Evolutionary conservation across 2,113 vertebrate species (phyloP), one percentile per base, ranked within the genome.

Genomic region (Aepyceros melampus): DNA sequence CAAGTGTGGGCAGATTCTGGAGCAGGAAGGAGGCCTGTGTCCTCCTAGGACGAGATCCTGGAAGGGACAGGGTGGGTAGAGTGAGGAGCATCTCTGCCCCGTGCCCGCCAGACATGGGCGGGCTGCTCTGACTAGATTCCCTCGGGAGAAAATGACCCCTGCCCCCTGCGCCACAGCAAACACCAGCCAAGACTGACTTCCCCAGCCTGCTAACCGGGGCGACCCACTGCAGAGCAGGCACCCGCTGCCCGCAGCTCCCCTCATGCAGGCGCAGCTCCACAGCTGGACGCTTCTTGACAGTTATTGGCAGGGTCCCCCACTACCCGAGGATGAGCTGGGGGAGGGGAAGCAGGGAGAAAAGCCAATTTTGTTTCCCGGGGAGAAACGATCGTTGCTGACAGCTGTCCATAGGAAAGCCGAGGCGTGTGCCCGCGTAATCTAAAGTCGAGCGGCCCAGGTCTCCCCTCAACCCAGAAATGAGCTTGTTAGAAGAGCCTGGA

Each of bases 401-500:
- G 99, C 99, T 99, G 99, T 99, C 98, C 98, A 51, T 99, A 99
- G 99, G 99, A 99, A 98, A 98, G 95, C 97, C 1, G 91, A 96
- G 95, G 97, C 98, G 89, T 82, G n/a, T 98, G 99, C 98, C 98
- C 98, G 94, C 98, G 29, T 98, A 98, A 99, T 99, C 98, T 98
- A 99, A 99, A 99, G 99, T 99, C 98, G 96, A 98, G 99, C 99
- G 90, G 98, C 97, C 99, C 97, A 98, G 98, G 98, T 97, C 99
- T 99, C 99, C 98, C 98, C 98, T 98, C 33, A 98, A 99, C 98
- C 98, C 98, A 98, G 99, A 99, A 99, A 99, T 98, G 99, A 99
- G 99, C 99, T 99, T 99, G 99, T 99, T 99, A 99, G 99, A 98
- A 99, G 97, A 98, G 97, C 98, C 98, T 98, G 98, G 98, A 99